Conservation (phyloP, 64 coral and sea anemone genomes). For the Dendronephthya gigantea region DNA sequence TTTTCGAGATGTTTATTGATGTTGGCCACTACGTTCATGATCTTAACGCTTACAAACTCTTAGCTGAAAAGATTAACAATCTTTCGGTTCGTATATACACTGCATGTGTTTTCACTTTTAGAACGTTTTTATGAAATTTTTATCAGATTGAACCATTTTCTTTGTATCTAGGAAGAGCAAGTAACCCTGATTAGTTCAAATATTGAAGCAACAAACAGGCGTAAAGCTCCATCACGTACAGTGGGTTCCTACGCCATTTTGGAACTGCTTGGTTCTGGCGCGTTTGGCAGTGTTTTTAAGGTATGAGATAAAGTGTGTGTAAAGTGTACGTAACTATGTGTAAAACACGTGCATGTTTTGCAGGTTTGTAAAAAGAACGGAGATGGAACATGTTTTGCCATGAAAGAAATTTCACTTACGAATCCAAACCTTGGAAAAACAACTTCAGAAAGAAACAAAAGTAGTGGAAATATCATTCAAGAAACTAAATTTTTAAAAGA, state of each 20-base stretch:
- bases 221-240: conserved; percentile 60
- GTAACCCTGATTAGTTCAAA: conserved; percentile 62
- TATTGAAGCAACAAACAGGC: conserved; percentile 72
- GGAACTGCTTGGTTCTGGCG: conserved; percentile 80
- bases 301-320: conserved; percentile 28
- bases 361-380: conserved; percentile 83
- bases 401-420: conserved; percentile 98
- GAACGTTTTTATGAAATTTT: background rate
- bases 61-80: conserved; percentile 73
- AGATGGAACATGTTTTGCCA: conserved; percentile 70
- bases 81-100: conserved; percentile 60
- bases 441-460: conserved; percentile 78
- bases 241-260: conserved; percentile 78
- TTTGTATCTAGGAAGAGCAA: conserved; percentile 89
- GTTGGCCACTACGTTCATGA: conserved; percentile 91
- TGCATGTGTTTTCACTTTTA: background rate
- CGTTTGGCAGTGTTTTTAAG: conserved; percentile 94
- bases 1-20: conserved; percentile 95
- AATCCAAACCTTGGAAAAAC: conserved; percentile 87
- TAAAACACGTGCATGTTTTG: background rate
- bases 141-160: no score
- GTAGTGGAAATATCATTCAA: conserved; percentile 79
- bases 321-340: no score
- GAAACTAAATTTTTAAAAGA: conserved; percentile 95
- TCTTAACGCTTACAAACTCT: conserved; percentile 57